phyloP scores from a whole-genome alignment of 2,797 vertebrate genomes.

The Tachyglossus aculeatus region DNA sequence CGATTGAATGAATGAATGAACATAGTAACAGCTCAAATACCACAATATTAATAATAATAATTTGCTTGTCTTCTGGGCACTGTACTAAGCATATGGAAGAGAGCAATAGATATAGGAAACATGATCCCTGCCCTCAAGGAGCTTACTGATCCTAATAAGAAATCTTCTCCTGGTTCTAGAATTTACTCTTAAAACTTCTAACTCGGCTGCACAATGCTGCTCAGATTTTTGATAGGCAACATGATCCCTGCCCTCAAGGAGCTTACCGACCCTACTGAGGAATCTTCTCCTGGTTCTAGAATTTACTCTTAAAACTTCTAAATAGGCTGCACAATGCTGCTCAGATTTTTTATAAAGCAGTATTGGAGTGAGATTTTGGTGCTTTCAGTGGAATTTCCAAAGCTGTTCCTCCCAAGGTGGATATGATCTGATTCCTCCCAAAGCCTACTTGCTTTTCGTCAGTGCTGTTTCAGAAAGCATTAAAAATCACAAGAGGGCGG shows the following conservation, averaged over 20 bases:
- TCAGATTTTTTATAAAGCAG: too few relatives aligned
- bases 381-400: not conserved
- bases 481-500: slow-evolving; percentile 27
- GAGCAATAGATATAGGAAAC: too few relatives aligned
- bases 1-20: too few relatives aligned
- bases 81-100: too few relatives aligned
- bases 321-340: not conserved
- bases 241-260: too few relatives aligned
- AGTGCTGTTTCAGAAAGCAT: slow-evolving; percentile 10
- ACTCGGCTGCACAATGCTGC: not conserved
- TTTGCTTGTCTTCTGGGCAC: too few relatives aligned
- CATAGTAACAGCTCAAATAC: too few relatives aligned
- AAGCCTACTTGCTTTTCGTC: not conserved
- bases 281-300: not conserved
- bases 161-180: not conserved
- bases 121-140: too few relatives aligned
- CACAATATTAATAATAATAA: too few relatives aligned
- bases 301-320: not conserved
- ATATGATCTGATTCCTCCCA: not conserved
- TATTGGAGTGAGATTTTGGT: not conserved
- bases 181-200: not conserved
- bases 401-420: not conserved
- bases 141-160: not conserved
- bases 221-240: too few relatives aligned
- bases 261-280: not conserved